Percentiles rank a stretch among this genome's conserved stretches.
Conservation (phyloP, 2,797 vertebrate species). For the Notoglanidium macrostoma region DNA sequence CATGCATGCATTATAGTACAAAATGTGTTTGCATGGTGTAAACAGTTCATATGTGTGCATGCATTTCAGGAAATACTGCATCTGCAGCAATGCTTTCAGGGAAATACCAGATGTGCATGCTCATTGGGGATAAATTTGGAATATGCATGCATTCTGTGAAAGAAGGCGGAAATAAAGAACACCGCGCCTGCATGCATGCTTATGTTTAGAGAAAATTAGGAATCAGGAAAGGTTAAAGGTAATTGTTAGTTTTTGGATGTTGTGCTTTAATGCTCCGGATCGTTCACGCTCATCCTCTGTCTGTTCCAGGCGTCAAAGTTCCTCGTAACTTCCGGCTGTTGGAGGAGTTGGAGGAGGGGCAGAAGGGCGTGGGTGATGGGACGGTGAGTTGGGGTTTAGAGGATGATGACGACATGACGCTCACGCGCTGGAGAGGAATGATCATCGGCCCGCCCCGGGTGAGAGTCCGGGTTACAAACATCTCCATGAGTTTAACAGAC, state of each 20-base stretch:
- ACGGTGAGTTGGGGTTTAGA: conserved; percentile 99
- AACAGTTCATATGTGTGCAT: neutral
- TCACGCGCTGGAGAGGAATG: conserved; percentile 97
- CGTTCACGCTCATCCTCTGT: neutral
- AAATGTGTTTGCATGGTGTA: neutral
- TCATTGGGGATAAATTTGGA: neutral
- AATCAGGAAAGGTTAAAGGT: neutral
- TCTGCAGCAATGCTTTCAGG: neutral
- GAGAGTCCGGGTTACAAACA: conserved; percentile 58
- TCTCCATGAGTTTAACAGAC: neutral
- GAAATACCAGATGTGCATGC: neutral
- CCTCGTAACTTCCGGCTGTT: conserved; percentile 99
- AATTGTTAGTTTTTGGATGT: neutral
- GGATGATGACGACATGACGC: conserved; percentile 98
- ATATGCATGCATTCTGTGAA: neutral
- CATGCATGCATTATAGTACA: neutral
- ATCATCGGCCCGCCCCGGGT: conserved; percentile 97
- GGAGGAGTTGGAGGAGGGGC: conserved; percentile 99
- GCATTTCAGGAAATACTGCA: neutral
- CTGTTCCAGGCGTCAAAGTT: conserved; percentile 85
- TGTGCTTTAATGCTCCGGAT: neutral
- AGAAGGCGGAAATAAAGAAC: neutral
- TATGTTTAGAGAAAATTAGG: neutral
- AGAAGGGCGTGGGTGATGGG: conserved; percentile 96
- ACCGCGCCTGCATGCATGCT: neutral